phyloP scores from a whole-genome alignment of 1,140 invertebrate genomes.

The Solen grandis region DNA sequence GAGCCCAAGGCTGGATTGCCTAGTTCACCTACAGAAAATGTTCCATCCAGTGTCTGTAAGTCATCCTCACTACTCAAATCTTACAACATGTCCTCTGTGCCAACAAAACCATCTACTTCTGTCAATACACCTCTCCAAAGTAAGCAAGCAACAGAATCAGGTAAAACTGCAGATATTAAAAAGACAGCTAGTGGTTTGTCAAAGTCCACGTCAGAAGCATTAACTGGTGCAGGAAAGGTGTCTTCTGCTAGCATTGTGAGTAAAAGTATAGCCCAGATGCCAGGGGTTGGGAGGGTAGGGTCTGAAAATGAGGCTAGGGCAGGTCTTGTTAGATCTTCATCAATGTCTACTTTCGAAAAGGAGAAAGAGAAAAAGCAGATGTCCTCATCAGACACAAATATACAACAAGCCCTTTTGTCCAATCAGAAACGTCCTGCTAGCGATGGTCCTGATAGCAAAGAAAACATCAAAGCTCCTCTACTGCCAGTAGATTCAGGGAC shows the following conservation, averaged over 20 bases:
- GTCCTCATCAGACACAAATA: slow-evolving; percentile 52
- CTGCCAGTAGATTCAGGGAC: background rate
- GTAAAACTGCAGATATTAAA: slow-evolving; percentile 1
- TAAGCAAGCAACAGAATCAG: no score
- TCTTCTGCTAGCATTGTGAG: slow-evolving; percentile 20
- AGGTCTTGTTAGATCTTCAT: slow-evolving; percentile 38
- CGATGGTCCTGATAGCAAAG: slow-evolving; percentile 9
- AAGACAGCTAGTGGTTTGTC: slow-evolving; percentile 16
- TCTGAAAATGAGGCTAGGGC: slow-evolving; percentile 13
- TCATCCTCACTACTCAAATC: slow-evolving; percentile 43
- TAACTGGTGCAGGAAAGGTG: slow-evolving; percentile 8
- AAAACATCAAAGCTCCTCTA: background rate
- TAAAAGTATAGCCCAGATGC: slow-evolving; percentile 49
- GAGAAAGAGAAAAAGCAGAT: slow-evolving; percentile 41
- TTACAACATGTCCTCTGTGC: slow-evolving; percentile 46
- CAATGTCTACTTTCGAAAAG: slow-evolving; percentile 56
- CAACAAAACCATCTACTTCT: slow-evolving; percentile 26
- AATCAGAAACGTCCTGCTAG: slow-evolving; percentile 24
- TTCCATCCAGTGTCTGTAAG: slow-evolving; percentile 12
- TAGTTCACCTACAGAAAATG: slow-evolving; percentile 27
- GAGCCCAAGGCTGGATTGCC: background rate
- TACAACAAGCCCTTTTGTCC: background rate
- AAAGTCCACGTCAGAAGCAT: slow-evolving; percentile 34
- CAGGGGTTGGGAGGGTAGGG: slow-evolving; percentile 40
- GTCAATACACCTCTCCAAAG: no score